Evolutionary conservation across 2,888 invertebrate species (phyloP), one percentile per base, ranked within the genome.

Genomic region (Dynastes hyllus): DNA sequence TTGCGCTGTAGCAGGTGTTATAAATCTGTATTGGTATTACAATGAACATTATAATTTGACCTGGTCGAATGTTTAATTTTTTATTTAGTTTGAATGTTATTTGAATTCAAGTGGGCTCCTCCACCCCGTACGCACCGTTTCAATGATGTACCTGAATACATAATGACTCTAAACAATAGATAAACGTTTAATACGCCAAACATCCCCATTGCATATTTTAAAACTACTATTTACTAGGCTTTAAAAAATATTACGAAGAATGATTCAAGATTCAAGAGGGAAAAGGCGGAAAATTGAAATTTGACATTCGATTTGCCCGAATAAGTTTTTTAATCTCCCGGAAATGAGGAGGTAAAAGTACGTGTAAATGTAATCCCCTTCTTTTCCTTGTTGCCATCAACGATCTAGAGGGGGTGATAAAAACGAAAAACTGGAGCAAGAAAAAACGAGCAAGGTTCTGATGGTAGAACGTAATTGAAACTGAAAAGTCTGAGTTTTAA

Each of bases 281-380:
- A 40, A 45, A 73, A 58, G 40, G 73, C 58, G 73, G 58, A 58
- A 51, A 78, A 70, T 70, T 78, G 63, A 70, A 71, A 78, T 78
- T 78, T 78, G 70, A 78, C 70, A 71, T 70, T 50, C 65, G 55
- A 78, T 69, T 71, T 78, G 70, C 37, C 70, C 51, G 70, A 71
- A 65, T 78, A 78, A 78, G 70, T 73, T 71, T 78, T 78, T 78
- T 71, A 78, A 71, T 71, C 63, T 71, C 32, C 37, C 13, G 70
- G 65, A 65, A 78, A 61, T 63, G 78, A 65, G 70, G 53, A 70
- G 66, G 67, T 53, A 70, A 78, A 78, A 78, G 37, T 73, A 58
- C 73, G 73, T 73, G 73, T 73, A 73, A 73, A 58, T 58, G 73
- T 73, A 73, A 73, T 73, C 73, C 73, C 73, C 37, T 58, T 58